Evolutionary conservation across 2,797 vertebrate genomes (phyloP).

Genomic region (Nannoperca obscura): DNA sequence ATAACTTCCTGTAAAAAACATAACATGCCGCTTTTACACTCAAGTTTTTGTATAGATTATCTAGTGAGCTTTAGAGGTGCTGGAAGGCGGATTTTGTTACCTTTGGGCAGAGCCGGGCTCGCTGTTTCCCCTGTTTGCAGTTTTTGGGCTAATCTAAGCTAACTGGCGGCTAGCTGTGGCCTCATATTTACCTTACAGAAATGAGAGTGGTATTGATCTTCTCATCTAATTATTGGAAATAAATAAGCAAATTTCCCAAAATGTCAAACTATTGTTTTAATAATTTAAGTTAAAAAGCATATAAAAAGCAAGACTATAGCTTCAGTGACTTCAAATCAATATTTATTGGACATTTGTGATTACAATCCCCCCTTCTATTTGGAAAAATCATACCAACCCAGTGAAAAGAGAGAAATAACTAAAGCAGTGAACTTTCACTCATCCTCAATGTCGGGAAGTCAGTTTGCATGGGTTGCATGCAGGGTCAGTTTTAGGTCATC

Average conservation of each 20-base stretch:
- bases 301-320: not conserved
- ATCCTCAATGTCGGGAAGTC: conserved; percentile 68
- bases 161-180: not conserved
- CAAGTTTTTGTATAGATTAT: not conserved
- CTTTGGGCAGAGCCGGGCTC: not conserved
- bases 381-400: conserved; percentile 41
- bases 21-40: not conserved
- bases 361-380: not conserved
- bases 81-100: not conserved
- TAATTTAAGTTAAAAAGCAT: not conserved
- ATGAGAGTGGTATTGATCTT: conserved; percentile 13
- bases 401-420: conserved; percentile 26
- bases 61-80: not conserved
- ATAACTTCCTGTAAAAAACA: not conserved
- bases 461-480: conserved; percentile 53
- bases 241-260: not conserved
- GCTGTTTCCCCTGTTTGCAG: too few species aligned
- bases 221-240: not conserved
- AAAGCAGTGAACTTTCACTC: conserved; percentile 38
- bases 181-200: not conserved
- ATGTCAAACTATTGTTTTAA: not conserved
- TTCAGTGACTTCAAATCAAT: conserved; percentile 7
- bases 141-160: conserved; percentile 2
- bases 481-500: conserved; percentile 81
- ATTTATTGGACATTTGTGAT: conserved; percentile 17